Conservation (phyloP, 2,113 vertebrate species). For the Conger conger region DNA sequence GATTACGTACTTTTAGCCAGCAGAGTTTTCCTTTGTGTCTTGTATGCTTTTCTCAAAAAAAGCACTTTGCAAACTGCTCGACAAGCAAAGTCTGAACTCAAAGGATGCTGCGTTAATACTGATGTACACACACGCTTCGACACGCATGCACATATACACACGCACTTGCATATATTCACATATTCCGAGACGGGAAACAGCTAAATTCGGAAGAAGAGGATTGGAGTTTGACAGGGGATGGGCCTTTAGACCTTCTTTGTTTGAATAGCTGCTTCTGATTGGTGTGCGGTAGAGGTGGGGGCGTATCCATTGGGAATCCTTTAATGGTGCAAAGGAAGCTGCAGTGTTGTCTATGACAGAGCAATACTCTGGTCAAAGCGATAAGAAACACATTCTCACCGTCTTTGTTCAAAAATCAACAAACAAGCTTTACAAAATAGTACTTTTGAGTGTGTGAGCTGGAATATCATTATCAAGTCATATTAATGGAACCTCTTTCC, state of each 20-base stretch:
- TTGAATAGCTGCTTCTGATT: constrained; percentile 45
- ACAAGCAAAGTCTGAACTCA: no score
- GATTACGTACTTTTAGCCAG: neutral
- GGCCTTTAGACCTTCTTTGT: constrained; percentile 39
- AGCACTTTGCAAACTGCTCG: no score
- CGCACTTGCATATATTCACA: neutral
- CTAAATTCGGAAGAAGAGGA: constrained; percentile 21
- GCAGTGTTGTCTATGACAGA: constrained; percentile 23
- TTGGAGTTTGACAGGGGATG: constrained; percentile 35
- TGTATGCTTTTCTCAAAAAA: no score
- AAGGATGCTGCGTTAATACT: neutral
- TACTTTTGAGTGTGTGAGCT: neutral
- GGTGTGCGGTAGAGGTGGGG: constrained; percentile 38
- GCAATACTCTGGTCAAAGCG: constrained; percentile 12
- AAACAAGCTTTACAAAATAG: neutral
- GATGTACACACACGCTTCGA: neutral
- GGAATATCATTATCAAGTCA: no score
- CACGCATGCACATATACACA: neutral
- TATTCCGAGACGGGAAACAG: neutral
- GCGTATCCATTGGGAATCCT: constrained; percentile 35
- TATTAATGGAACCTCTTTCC: no score
- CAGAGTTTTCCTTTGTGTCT: no score
- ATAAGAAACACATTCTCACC: neutral
- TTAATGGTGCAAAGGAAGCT: constrained; percentile 37
- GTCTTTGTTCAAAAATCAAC: neutral